Conservation (phyloP, 2,797 vertebrate genomes). For the Dendrocincla fuliginosa region DNA sequence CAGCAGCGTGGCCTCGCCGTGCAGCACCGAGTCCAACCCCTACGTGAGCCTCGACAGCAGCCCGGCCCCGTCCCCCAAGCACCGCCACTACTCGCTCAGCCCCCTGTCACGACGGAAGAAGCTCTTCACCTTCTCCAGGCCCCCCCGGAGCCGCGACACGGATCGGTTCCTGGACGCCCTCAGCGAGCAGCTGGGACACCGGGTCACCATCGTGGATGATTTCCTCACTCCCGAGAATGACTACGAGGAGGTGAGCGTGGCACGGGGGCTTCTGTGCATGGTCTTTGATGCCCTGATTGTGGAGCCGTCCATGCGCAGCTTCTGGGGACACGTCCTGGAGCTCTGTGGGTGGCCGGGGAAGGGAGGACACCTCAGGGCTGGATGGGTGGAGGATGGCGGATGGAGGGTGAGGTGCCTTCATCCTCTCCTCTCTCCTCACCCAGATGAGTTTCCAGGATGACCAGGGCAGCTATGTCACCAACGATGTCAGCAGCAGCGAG, state of each 20-base stretch:
- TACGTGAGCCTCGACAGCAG: constrained; percentile 97
- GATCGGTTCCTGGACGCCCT: constrained; percentile 94
- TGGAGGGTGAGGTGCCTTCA: neutral
- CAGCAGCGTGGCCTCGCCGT: constrained; percentile 83
- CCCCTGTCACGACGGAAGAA: constrained; percentile 85
- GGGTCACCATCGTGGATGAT: constrained; percentile 89
- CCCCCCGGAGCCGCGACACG: constrained; percentile 89
- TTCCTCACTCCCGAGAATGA: constrained; percentile 92
- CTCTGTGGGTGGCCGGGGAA: neutral
- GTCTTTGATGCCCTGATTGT: fast-evolving
- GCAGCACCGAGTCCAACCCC: constrained; percentile 94
- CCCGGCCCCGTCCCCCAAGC: constrained; percentile 80
- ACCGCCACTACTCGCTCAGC: constrained; percentile 74
- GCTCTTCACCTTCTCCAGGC: constrained; percentile 93
- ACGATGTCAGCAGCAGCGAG: constrained; percentile 90
- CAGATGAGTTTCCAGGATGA: constrained; percentile 98
- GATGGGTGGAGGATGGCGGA: neutral
- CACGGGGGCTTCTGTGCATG: fast-evolving
- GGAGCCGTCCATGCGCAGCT: fast-evolving
- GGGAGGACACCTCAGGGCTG: neutral
- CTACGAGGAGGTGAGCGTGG: constrained; percentile 90
- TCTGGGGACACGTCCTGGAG: fast-evolving
- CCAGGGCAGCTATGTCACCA: constrained; percentile 83
- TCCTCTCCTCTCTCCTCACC: neutral
- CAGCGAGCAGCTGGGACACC: constrained; percentile 93